phyloP scores from a whole-genome alignment of 1,140 invertebrate genomes.

The Branchinecta lynchi region DNA sequence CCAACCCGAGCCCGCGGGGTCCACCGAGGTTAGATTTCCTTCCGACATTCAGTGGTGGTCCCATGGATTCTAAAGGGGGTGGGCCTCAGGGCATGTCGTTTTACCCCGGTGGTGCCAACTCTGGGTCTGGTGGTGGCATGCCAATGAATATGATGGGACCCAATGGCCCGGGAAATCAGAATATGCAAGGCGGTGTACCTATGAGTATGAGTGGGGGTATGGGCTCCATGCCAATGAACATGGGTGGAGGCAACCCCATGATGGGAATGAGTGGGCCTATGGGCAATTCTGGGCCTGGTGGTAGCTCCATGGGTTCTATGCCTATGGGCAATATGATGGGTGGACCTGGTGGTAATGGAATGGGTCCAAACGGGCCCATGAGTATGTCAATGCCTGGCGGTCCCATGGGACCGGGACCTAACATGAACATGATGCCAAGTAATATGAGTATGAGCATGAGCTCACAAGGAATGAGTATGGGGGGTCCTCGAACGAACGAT shows the following conservation, averaged over 20 bases:
- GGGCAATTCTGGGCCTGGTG: slow-evolving; percentile 21
- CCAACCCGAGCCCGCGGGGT: slow-evolving; percentile 39
- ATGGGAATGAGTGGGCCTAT: slow-evolving; percentile 22
- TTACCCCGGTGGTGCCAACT: slow-evolving; percentile 24
- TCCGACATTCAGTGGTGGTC: slow-evolving; percentile 55
- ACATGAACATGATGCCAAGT: slow-evolving; percentile 21
- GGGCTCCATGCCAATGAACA: slow-evolving; percentile 24
- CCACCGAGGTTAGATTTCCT: slow-evolving; percentile 82
- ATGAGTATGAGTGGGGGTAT: slow-evolving; percentile 28
- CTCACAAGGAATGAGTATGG: slow-evolving; percentile 26
- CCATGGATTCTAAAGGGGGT: slow-evolving; percentile 25
- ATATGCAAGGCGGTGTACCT: slow-evolving; percentile 23
- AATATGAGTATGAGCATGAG: slow-evolving; percentile 22
- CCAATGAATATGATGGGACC: slow-evolving; percentile 20
- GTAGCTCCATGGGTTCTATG: slow-evolving; percentile 25
- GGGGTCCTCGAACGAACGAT: slow-evolving; percentile 33
- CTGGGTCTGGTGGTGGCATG: slow-evolving; percentile 17
- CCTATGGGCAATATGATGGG: slow-evolving; percentile 24
- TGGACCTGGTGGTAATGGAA: slow-evolving; percentile 27
- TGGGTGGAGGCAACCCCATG: slow-evolving; percentile 25
- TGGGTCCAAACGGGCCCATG: slow-evolving; percentile 31
- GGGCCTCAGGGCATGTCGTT: slow-evolving; percentile 18
- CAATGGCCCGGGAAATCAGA: slow-evolving; percentile 21
- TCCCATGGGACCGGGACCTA: slow-evolving; percentile 26
- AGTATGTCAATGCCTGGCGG: slow-evolving; percentile 30